Evolutionary conservation across 2,888 invertebrate species (phyloP), one percentile per base, ranked within the genome.

Genomic region (Drosophila nigricruria): DNA sequence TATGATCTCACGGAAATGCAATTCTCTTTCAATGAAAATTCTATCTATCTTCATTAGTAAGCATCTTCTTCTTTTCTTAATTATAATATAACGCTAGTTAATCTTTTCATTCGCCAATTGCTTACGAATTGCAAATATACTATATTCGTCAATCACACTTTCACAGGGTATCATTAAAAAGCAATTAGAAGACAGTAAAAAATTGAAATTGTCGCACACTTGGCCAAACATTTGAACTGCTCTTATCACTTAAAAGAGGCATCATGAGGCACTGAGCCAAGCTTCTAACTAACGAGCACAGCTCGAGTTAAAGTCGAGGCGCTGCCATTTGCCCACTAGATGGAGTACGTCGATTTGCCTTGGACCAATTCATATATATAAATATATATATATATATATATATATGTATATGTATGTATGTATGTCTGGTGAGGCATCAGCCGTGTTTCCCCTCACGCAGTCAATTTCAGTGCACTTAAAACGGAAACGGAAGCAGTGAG

Each of bases 401-500:
- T 16, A 38, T 10, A 58, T 14, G 12, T 18, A 50, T 18, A 36
- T 4, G 18, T 3, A 23, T 4, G 8, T 14, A 49, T 12, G 20
- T 34, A 27, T 47, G 25, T 10, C n/a, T 20, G 16, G 8, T 12
- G 14, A 32, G 30, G 18, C 14, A 43, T 43, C 30, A n/a, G 52
- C 8, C 8, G 30, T 9, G 32, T 45, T 5, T 38, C 43, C 40
- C 71, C 56, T 25, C 53, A 42, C 62, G 32, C 72, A 70, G 81
- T 74, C 77, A 67, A 71, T 79, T 74, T 70, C 68, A 67, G 53
- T 64, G 83, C 81, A 77, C 82, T 82, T 82, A 75, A 74, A 79
- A 74, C 76, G 84, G 79, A 89, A 87, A 82, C 87, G 87, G 89
- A 87, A 84, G 82, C 77, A 82, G 81, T 70, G 78, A 84, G 74